These are phyloP conservation scores for Ceratosolen solmsi DNA, from an alignment of 1,140 invertebrate species.

Conservation along the genomic window DNA sequence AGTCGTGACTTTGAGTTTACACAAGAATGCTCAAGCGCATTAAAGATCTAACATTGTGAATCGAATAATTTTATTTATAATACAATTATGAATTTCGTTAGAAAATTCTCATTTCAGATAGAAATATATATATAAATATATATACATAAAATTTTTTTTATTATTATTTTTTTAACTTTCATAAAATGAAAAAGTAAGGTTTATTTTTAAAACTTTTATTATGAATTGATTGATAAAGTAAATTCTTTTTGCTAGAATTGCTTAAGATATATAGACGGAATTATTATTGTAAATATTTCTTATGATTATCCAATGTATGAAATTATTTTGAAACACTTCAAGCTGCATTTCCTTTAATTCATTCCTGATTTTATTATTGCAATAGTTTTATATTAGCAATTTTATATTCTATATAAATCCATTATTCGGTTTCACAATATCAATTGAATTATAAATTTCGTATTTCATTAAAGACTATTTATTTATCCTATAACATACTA, in stretches of 20 bases:
- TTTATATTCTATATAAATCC: too few relatives aligned
- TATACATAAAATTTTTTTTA: too few relatives aligned
- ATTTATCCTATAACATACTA: background rate
- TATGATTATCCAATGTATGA: background rate
- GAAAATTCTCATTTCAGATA: too few relatives aligned
- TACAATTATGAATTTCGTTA: background rate
- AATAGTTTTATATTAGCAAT: background rate
- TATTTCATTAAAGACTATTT: background rate
- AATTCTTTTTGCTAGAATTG: too few relatives aligned
- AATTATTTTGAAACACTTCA: too few relatives aligned
- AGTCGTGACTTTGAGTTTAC: constrained; percentile 7
- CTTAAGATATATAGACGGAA: background rate
- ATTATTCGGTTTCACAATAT: background rate
- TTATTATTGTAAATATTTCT: background rate
- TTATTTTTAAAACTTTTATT: too few relatives aligned
- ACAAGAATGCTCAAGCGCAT: background rate
- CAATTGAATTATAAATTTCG: background rate
- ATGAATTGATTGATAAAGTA: too few relatives aligned
- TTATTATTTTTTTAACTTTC: too few relatives aligned
- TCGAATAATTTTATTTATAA: constrained; percentile 12
- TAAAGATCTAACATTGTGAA: background rate
- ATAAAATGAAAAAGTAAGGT: too few relatives aligned
- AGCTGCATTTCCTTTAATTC: background rate
- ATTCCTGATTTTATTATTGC: background rate
- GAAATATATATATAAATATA: too few relatives aligned